Conservation (phyloP, 2,113 vertebrate genomes). For the Tiliqua scincoides region DNA sequence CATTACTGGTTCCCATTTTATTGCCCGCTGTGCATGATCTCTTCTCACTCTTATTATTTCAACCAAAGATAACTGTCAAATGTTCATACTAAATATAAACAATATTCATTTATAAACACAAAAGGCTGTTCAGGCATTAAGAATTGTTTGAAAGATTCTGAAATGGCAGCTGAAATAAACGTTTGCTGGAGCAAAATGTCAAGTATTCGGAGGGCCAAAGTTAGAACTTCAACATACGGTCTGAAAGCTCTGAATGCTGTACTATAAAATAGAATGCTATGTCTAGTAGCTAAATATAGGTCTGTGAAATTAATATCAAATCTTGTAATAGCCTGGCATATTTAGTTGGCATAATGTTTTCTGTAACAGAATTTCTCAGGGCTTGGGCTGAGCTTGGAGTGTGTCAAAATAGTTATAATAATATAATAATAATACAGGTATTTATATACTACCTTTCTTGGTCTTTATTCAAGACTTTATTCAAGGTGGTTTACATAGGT, state of each 20-base stretch:
- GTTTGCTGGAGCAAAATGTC: background rate
- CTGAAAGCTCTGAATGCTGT: background rate
- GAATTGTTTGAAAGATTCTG: conserved; percentile 17
- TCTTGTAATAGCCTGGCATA: background rate
- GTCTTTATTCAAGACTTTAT: too few relatives aligned
- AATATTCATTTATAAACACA: background rate
- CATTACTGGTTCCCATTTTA: background rate
- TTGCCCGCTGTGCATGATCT: background rate
- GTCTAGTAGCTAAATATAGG: background rate
- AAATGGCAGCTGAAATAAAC: background rate
- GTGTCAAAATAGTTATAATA: background rate
- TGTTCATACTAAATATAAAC: too few relatives aligned
- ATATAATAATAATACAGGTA: too few relatives aligned
- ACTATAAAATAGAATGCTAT: background rate
- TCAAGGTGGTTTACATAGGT: too few relatives aligned
- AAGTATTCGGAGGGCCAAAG: background rate
- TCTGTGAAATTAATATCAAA: background rate
- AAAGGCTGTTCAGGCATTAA: background rate
- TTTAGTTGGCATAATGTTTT: background rate
- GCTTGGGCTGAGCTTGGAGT: background rate
- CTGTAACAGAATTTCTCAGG: background rate
- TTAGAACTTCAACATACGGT: background rate
- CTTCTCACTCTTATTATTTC: background rate
- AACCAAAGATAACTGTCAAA: background rate
- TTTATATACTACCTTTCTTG: too few relatives aligned